Percentiles rank a stretch among this genome's conserved stretches.
phyloP scores from a whole-genome alignment of 2,888 invertebrate species.

The Acrobasis repandana region DNA sequence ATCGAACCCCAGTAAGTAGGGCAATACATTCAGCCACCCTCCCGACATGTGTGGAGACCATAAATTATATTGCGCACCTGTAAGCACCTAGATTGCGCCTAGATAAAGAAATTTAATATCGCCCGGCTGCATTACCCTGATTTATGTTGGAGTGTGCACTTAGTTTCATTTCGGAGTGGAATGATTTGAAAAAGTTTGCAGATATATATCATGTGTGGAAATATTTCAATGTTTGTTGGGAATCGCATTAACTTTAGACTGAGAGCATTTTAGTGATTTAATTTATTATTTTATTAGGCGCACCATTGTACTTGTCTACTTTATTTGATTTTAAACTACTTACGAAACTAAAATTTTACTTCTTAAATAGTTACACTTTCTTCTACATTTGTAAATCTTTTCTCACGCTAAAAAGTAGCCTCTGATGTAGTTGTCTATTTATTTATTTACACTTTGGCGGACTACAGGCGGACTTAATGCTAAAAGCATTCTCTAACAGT shows the following conservation, averaged over 20 bases:
- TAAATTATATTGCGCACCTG: slow-evolving; percentile 74
- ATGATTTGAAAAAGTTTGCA: slow-evolving; percentile 25
- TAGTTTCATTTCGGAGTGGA: slow-evolving; percentile 32
- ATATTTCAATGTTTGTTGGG: neutral
- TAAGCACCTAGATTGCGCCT: slow-evolving; percentile 66
- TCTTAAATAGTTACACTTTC: too few species aligned
- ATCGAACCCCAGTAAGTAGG: slow-evolving; percentile 64
- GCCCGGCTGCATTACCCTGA: slow-evolving; percentile 49
- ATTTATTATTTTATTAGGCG: too few species aligned
- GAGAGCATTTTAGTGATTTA: too few species aligned
- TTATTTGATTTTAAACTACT: too few species aligned
- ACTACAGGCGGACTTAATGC: too few species aligned
- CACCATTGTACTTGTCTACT: too few species aligned
- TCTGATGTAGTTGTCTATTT: too few species aligned
- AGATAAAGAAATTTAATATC: slow-evolving; percentile 73
- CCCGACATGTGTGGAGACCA: slow-evolving; percentile 64
- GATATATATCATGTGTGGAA: neutral
- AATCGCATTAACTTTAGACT: neutral
- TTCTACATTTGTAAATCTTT: too few species aligned
- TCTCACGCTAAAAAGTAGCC: too few species aligned
- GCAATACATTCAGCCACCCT: slow-evolving; percentile 69
- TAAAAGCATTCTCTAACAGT: too few species aligned
- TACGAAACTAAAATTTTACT: too few species aligned
- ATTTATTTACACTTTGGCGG: too few species aligned
- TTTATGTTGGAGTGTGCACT: slow-evolving; percentile 52